These are phyloP conservation scores for Microcebus murinus DNA, from an alignment of 2,113 vertebrate species.

Conservation along the genomic window DNA sequence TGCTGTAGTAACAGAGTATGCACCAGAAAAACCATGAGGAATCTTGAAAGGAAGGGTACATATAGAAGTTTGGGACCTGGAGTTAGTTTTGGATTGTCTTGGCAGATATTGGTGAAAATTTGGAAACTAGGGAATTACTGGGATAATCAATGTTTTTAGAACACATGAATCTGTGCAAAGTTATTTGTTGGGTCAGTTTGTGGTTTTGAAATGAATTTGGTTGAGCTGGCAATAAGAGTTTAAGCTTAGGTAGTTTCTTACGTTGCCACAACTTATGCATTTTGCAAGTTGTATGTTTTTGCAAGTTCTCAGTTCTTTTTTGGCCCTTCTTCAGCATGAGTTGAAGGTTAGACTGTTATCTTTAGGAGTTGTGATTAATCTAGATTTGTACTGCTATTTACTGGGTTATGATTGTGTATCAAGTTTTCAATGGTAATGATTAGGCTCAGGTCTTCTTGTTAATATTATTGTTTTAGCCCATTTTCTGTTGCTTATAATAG, in stretches of 20 bases:
- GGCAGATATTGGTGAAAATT: neutral
- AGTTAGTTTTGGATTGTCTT: neutral
- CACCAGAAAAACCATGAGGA: neutral
- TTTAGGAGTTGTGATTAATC: neutral
- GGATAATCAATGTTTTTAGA: neutral
- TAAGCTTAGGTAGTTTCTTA: too few species aligned
- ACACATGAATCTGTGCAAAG: neutral
- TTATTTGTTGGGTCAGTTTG: neutral
- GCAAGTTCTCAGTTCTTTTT: too few species aligned
- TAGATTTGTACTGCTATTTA: neutral
- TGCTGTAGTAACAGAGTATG: neutral
- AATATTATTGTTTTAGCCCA: neutral
- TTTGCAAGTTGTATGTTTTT: too few species aligned
- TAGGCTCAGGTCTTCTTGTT: neutral
- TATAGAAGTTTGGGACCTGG: neutral
- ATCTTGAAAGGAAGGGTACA: neutral
- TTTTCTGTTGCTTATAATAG: neutral
- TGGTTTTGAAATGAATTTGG: neutral
- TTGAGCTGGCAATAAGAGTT: too few species aligned
- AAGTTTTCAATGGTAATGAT: neutral
- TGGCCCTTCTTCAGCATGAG: too few species aligned
- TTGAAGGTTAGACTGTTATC: too few species aligned
- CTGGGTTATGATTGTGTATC: neutral
- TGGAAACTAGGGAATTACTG: neutral
- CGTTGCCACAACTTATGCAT: too few species aligned